Conservation (phyloP, 2,113 vertebrate species). For the Archilochus colubris region DNA sequence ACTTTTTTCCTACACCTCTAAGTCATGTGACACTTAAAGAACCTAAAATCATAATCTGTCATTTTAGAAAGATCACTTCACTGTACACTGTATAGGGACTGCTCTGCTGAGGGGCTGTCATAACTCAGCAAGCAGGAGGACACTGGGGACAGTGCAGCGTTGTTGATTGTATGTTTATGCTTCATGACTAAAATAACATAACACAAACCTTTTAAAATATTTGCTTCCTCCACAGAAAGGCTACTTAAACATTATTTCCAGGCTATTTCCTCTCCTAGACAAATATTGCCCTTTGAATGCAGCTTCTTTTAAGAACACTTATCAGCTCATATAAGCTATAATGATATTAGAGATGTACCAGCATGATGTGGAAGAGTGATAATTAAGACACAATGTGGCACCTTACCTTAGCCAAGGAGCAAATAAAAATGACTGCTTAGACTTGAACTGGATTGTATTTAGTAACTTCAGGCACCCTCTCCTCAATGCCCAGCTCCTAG, state of each 20-base stretch:
- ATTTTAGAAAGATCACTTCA: not conserved
- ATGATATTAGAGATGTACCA: not conserved
- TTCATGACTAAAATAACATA: not conserved
- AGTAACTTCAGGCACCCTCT: not conserved
- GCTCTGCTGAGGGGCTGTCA: not conserved
- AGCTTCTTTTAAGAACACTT: not conserved
- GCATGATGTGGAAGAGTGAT: not conserved
- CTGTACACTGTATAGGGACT: not conserved
- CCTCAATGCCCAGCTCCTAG: not conserved
- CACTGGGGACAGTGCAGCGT: not conserved
- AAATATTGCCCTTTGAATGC: not conserved
- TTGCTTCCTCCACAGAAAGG: not conserved
- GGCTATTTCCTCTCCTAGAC: not conserved
- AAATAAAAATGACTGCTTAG: not conserved
- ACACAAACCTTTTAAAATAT: not conserved
- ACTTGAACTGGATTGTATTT: not conserved
- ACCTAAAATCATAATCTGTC: not conserved
- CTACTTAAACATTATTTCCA: not conserved
- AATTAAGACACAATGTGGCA: not conserved
- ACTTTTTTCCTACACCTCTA: not conserved
- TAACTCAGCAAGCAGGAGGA: not conserved
- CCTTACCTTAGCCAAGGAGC: not conserved
- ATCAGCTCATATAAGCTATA: not conserved
- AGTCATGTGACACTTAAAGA: not conserved
- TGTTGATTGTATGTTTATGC: not conserved